These are phyloP conservation scores for Neomicropteryx cornuta DNA, from an alignment of 1,140 invertebrate species.

Conservation along the genomic window DNA sequence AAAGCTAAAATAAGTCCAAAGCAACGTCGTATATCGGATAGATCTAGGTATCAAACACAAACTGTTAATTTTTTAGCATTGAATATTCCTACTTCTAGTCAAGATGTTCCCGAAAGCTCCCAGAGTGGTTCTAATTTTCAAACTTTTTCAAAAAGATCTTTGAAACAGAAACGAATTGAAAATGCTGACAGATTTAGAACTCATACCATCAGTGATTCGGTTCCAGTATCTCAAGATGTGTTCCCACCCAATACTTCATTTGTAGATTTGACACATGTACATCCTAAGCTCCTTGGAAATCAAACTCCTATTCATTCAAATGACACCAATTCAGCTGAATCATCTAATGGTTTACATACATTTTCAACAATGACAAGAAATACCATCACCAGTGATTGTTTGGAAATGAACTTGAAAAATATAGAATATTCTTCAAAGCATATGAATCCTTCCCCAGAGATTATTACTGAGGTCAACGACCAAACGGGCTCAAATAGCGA, in stretches of 20 bases:
- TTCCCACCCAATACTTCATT: slow-evolving; percentile 4
- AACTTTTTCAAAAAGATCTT: slow-evolving; percentile 37
- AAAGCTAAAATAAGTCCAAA: slow-evolving; percentile 41
- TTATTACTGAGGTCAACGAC: slow-evolving; percentile 18
- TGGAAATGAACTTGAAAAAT: too few species aligned
- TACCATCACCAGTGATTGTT: too few species aligned
- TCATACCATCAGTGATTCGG: slow-evolving; percentile 44
- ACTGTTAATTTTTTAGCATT: slow-evolving; percentile 41
- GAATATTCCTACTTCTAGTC: too few species aligned
- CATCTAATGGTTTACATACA: slow-evolving; percentile 10
- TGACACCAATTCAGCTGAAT: too few species aligned
- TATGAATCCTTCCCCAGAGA: too few species aligned
- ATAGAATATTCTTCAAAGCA: too few species aligned
- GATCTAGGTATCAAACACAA: slow-evolving; percentile 58
- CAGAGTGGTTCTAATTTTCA: too few species aligned
- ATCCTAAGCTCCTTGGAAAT: slow-evolving; percentile 11
- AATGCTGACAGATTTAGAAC: slow-evolving; percentile 54
- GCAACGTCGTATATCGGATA: slow-evolving; percentile 53
- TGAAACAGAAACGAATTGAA: slow-evolving; percentile 43
- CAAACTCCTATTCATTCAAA: too few species aligned
- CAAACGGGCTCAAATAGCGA: slow-evolving; percentile 26
- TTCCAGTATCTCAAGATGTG: slow-evolving; percentile 20
- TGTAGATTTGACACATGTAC: too few species aligned
- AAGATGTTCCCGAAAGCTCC: too few species aligned
- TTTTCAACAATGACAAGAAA: too few species aligned